Evolutionary conservation across 2,113 vertebrate genomes (phyloP).

Genomic region (Athene noctua): DNA sequence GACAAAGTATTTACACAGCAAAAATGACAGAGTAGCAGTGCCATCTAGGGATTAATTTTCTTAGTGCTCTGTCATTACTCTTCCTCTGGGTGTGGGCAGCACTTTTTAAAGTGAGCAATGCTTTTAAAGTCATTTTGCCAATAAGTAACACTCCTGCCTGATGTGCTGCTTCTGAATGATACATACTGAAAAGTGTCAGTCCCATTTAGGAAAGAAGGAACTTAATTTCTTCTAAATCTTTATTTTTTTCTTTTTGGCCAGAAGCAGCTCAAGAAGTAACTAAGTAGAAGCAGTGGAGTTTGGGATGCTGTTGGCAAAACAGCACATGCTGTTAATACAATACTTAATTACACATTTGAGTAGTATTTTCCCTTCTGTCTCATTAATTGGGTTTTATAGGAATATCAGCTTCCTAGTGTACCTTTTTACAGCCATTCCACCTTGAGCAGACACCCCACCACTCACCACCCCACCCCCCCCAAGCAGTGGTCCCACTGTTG

Average conservation of each 20-base stretch:
- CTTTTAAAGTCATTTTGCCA: not conserved
- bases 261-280: not conserved
- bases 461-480: not conserved
- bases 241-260: not conserved
- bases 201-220: not conserved
- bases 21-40: not conserved
- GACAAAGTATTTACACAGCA: not conserved
- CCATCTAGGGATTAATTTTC: constrained; percentile 23
- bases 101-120: not conserved
- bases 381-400: not conserved
- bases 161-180: not conserved
- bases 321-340: not conserved
- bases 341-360: not conserved
- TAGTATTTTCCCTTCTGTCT: not conserved
- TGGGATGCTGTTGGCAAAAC: not conserved
- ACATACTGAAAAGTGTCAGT: not conserved
- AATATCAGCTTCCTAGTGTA: not conserved
- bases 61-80: not conserved
- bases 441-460: not conserved
- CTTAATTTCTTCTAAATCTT: not conserved
- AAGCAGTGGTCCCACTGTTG: not conserved
- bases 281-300: not conserved
- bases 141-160: not conserved
- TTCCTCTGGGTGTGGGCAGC: not conserved
- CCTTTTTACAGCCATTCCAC: not conserved